These are phyloP conservation scores for Mirza zaza DNA, from an alignment of 2,113 vertebrate genomes.

Conservation along the genomic window DNA sequence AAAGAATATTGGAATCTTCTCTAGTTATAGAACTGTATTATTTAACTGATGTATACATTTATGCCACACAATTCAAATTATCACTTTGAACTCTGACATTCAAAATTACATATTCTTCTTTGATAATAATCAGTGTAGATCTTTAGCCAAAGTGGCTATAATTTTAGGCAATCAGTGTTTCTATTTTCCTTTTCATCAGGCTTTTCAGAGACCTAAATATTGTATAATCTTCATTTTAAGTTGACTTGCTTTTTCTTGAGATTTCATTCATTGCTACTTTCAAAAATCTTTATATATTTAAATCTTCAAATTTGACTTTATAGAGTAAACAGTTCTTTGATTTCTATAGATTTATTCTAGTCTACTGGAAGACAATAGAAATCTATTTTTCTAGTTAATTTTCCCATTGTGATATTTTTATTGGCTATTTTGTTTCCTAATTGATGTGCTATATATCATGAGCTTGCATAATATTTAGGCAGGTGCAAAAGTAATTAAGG, in stretches of 20 bases:
- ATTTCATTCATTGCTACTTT: background rate
- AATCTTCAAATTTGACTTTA: background rate
- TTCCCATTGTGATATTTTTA: background rate
- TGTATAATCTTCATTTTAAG: background rate
- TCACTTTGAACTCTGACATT: background rate
- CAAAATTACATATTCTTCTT: background rate
- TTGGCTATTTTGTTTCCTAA: background rate
- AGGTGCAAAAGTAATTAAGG: background rate
- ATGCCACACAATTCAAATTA: background rate
- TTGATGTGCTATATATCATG: background rate
- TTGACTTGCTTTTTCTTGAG: background rate
- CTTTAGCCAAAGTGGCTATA: background rate
- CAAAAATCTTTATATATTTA: background rate
- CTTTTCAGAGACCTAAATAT: background rate
- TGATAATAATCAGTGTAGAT: background rate
- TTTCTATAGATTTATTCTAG: background rate
- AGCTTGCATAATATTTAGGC: background rate
- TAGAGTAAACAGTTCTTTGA: background rate
- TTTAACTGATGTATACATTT: background rate
- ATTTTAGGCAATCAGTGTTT: background rate
- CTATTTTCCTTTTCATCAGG: background rate
- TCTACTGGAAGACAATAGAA: background rate
- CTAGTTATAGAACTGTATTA: background rate
- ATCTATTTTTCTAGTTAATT: background rate
- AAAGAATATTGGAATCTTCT: background rate